Base-by-base conservation (phyloP, 2,888 invertebrate species). In the Trisateles emortualis region DNA sequence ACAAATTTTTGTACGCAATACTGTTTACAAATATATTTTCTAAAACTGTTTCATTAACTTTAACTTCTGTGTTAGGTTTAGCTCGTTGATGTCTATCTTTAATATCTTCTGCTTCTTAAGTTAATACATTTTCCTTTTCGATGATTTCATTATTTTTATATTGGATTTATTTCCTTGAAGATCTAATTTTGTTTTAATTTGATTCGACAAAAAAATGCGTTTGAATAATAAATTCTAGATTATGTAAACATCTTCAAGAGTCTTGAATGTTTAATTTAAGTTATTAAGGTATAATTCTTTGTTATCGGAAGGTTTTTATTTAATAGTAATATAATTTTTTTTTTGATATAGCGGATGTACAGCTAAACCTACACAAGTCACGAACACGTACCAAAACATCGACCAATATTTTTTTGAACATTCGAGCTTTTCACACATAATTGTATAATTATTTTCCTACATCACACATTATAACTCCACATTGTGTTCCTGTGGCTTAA, bases 401-500 rank as follows among this genome's bases (percentile, higher is more conserved):
- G 50, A 72, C 54, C 49, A 58, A 58, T 26, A 29, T 57, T 52
- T 10, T 46, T 51, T 69, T 68, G 9, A 41, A 53, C 43, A 46
- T 58, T 50, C 55, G 67, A 70, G 74, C 71, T 69, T 69, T 41
- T 64, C 57, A 63, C 17, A 48, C 30, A 39, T 54, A 49, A 52
- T 45, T 65, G 49, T 47, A 46, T 47, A 56, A 74, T 74, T 72
- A 55, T 54, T 63, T 72, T 73, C 68, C 51, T 59, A 72, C 59
- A 65, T 74, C 76, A 77, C 74, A 72, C 69, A 73, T 63, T 72
- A 67, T 35, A 65, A 76, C 74, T 84, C 84, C 84, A 79, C 72
- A 83, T 86, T 88, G 87, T 90, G 87, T 89, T 89, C 88, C 84
- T 83, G 81, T 85, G 86, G 86, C 85, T 86, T 83, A 85, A 81